A percentile compares a stretch with the other conserved stretches of the same genome.
These are phyloP conservation scores for Ibidorhyncha struthersii DNA, from an alignment of 2,113 vertebrate genomes.

Conservation along the genomic window DNA sequence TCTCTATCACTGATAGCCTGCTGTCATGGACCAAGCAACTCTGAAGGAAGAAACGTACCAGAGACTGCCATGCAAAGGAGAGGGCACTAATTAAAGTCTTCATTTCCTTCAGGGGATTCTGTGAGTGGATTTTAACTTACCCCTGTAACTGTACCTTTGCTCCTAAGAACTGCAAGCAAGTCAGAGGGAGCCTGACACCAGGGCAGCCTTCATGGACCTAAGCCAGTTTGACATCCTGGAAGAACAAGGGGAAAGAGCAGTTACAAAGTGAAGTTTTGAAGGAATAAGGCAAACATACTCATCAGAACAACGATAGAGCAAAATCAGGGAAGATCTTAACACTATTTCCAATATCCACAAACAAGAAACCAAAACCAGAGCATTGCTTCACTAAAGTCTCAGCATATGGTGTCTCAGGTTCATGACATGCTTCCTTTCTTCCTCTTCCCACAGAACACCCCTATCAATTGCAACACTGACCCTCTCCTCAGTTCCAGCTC, in stretches of 20 bases:
- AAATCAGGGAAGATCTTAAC: not conserved
- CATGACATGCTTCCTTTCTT: not conserved
- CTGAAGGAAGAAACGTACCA: not conserved
- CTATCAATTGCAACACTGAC: not conserved
- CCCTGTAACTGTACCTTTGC: constrained; percentile 8
- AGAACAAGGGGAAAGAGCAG: not conserved
- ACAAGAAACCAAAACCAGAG: not conserved
- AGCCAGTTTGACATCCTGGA: constrained; percentile 29
- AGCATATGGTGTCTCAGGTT: not conserved
- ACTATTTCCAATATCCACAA: not conserved
- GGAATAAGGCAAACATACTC: not conserved
- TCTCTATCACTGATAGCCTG: not conserved
- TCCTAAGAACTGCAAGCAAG: not conserved
- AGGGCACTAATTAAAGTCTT: not conserved
- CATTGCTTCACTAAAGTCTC: not conserved
- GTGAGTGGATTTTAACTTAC: constrained; percentile 30
- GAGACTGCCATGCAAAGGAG: not conserved
- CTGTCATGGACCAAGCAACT: not conserved
- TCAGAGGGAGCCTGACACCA: not conserved
- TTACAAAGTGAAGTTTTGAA: not conserved
- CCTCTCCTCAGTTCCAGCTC: not conserved
- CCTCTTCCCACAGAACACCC: not conserved
- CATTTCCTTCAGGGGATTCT: not conserved
- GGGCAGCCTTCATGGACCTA: not conserved
- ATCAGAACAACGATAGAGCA: not conserved